phyloP scores from a whole-genome alignment of 30 jellyfish, hydroid and myxozoan species.

The Sanderia malayensis region DNA sequence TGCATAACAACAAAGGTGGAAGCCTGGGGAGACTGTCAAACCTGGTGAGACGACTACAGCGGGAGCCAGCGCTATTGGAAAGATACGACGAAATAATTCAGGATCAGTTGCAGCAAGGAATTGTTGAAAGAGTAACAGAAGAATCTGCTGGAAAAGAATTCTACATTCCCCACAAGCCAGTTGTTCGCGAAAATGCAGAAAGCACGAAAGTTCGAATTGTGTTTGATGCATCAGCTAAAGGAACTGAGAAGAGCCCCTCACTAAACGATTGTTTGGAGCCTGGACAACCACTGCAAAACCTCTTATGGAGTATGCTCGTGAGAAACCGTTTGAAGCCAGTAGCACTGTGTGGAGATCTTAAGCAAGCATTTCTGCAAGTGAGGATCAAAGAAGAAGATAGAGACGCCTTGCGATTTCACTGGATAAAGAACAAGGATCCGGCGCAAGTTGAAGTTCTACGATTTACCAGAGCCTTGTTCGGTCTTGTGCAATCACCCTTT shows the following conservation, averaged over 20 bases:
- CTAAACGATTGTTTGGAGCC: too few species aligned
- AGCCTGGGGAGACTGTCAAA: background rate
- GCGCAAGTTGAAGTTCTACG: background rate
- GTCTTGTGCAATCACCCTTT: background rate
- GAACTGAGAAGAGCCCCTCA: too few species aligned
- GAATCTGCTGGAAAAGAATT: background rate
- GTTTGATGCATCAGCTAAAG: too few species aligned
- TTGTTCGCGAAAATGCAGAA: background rate
- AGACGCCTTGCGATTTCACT: background rate
- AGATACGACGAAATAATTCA: background rate
- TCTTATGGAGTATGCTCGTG: background rate
- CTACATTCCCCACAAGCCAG: background rate
- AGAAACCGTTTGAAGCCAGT: background rate
- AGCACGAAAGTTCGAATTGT: background rate
- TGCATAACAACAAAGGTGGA: background rate
- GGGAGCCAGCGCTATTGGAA: background rate
- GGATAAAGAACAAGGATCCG: background rate
- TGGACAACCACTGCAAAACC: background rate
- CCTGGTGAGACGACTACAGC: background rate
- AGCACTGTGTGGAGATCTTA: background rate
- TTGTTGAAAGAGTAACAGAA: background rate
- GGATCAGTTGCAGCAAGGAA: background rate
- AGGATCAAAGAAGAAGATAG: background rate
- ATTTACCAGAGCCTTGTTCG: background rate
- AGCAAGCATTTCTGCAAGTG: background rate